phyloP scores from a whole-genome alignment of 2,888 invertebrate genomes.

The Plebejus melissa region DNA sequence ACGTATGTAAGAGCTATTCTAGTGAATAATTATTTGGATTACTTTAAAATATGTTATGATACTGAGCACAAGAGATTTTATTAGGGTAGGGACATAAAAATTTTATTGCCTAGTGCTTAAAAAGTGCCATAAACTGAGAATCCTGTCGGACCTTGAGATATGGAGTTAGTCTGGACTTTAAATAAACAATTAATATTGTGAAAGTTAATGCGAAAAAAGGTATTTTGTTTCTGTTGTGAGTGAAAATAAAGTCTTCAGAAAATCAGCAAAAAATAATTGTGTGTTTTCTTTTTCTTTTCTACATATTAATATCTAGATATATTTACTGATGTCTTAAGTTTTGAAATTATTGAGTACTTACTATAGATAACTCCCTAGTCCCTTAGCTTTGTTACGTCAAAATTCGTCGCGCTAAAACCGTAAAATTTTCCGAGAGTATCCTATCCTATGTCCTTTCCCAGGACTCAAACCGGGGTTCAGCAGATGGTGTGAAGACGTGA shows the following conservation, averaged over 20 bases:
- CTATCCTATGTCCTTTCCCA: too few species aligned
- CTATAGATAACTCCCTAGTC: too few species aligned
- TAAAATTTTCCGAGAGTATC: too few species aligned
- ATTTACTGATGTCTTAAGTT: too few species aligned
- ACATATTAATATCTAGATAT: too few species aligned
- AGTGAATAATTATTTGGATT: slow-evolving; percentile 7
- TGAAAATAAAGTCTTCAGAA: too few species aligned
- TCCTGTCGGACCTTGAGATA: slow-evolving; percentile 36
- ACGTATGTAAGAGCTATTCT: not conserved
- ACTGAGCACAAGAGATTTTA: slow-evolving; percentile 8
- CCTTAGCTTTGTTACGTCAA: too few species aligned
- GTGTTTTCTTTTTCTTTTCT: too few species aligned
- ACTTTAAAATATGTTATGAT: slow-evolving; percentile 14
- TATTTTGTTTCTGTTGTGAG: too few species aligned
- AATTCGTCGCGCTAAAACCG: too few species aligned
- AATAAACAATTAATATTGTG: not conserved
- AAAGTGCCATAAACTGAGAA: slow-evolving; percentile 30
- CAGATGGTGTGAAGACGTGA: not conserved
- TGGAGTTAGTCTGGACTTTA: slow-evolving; percentile 5
- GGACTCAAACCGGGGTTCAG: not conserved
- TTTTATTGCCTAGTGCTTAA: slow-evolving; percentile 12
- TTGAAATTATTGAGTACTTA: too few species aligned
- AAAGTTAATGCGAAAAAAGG: not conserved
- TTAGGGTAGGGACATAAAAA: slow-evolving; percentile 26
- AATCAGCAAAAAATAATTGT: too few species aligned